A percentile compares a stretch with the other conserved stretches of the same genome.
Conservation (phyloP, 2,113 vertebrate genomes). For the Nerophis lumbriciformis region DNA sequence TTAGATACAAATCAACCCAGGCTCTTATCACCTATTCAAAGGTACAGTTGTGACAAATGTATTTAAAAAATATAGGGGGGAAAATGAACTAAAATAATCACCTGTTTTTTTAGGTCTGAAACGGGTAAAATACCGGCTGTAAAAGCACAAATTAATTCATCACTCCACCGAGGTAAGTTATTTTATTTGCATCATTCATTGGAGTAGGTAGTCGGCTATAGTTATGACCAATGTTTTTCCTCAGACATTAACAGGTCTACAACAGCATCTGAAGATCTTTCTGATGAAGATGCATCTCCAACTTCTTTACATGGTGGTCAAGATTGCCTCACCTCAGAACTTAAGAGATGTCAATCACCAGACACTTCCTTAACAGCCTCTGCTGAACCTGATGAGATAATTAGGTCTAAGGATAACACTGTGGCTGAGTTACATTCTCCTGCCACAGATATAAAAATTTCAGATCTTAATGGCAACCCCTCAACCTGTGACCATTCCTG, state of each 20-base stretch:
- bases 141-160: conserved; percentile 65
- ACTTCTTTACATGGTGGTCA: conserved; percentile 47
- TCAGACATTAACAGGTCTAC: conserved; percentile 49
- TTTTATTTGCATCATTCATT: conserved; percentile 7
- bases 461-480: conserved; percentile 36
- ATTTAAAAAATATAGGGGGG: not conserved
- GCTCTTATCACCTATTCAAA: conserved; percentile 73
- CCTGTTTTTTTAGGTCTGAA: conserved; percentile 69
- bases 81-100: conserved; percentile 8
- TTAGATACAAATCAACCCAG: conserved; percentile 73
- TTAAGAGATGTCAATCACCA: conserved; percentile 42
- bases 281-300: conserved; percentile 62
- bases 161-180: conserved; percentile 71
- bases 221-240: conserved; percentile 34
- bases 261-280: conserved; percentile 55
- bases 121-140: conserved; percentile 70
- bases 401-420: conserved; percentile 38
- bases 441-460: conserved; percentile 44
- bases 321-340: conserved; percentile 57
- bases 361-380: conserved; percentile 42
- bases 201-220: not conserved
- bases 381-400: conserved; percentile 28
- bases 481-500: conserved; percentile 47
- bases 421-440: conserved; percentile 39
- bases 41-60: conserved; percentile 60